A percentile compares a stretch with the other conserved stretches of the same genome.
Evolutionary conservation across 2,888 invertebrate species (phyloP).

Genomic region (Mimachlamys varia): DNA sequence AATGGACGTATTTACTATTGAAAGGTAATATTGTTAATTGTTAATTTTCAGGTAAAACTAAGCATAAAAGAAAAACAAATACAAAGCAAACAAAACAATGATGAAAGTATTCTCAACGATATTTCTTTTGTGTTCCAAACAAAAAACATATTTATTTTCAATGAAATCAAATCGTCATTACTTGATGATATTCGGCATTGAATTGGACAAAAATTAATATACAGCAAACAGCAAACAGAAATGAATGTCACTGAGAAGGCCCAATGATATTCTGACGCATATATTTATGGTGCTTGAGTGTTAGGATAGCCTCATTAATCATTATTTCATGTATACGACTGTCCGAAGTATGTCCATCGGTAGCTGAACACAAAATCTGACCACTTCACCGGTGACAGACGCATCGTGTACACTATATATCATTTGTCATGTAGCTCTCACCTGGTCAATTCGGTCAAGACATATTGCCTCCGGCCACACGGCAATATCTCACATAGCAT

Average conservation of each 20-base stretch:
- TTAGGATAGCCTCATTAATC: slow-evolving; percentile 1
- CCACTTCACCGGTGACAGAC: neutral
- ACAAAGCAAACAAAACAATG: no score
- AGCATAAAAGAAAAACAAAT: no score
- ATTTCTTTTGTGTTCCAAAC: no score
- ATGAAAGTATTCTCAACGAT: no score
- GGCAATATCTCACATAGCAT: neutral
- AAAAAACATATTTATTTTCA: no score
- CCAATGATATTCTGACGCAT: neutral
- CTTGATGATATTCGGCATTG: no score
- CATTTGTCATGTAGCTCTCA: neutral
- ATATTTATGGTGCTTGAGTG: neutral
- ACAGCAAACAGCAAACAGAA: neutral
- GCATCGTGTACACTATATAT: slow-evolving; percentile 2
- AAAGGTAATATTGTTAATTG: no score
- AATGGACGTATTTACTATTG: no score
- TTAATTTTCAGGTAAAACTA: no score
- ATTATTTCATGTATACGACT: slow-evolving; percentile 1
- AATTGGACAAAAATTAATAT: no score
- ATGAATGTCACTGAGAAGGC: neutral
- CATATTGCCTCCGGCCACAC: neutral
- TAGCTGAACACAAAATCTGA: neutral
- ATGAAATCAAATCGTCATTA: no score
- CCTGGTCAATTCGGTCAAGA: neutral
- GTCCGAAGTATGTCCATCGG: neutral